These are phyloP conservation scores for Drosophila neocordata DNA, from an alignment of 1,140 invertebrate species.

Conservation along the genomic window DNA sequence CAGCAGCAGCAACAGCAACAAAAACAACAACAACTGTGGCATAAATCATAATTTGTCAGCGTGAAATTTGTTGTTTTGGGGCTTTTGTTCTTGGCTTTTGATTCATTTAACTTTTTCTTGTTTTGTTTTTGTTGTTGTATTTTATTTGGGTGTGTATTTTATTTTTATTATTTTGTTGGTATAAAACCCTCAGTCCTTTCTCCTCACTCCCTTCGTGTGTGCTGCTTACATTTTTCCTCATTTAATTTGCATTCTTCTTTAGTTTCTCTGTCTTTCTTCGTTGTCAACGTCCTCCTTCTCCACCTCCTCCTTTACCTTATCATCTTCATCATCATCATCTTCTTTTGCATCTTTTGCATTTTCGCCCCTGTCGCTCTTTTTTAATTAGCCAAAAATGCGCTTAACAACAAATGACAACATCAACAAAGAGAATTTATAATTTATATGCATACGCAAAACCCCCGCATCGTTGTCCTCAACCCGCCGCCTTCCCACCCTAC, in stretches of 20 bases:
- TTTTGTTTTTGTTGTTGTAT: constrained; percentile 33
- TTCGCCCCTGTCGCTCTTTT: constrained; percentile 62
- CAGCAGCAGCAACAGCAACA: constrained; percentile 30
- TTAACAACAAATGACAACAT: constrained; percentile 72
- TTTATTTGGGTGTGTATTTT: background rate
- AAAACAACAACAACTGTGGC: constrained; percentile 26
- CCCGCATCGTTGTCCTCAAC: background rate
- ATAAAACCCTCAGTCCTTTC: constrained; percentile 1
- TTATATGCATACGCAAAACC: constrained; percentile 31
- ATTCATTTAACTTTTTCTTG: constrained; percentile 37
- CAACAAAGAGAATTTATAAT: constrained; percentile 65
- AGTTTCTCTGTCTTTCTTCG: constrained; percentile 3
- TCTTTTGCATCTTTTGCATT: background rate
- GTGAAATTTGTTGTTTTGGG: constrained; percentile 52
- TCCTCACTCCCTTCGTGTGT: constrained; percentile 29
- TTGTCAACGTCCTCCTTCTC: no score
- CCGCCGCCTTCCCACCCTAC: no score
- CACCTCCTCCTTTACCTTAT: no score
- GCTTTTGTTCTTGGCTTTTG: constrained; percentile 45
- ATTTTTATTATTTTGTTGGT: no score
- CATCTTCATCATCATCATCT: no score
- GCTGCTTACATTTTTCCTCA: constrained; percentile 64
- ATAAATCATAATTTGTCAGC: constrained; percentile 80
- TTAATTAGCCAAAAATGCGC: constrained; percentile 77
- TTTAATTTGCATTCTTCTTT: constrained; percentile 72